phyloP scores from a whole-genome alignment of 2,797 vertebrate genomes.

The Pipistrellus nathusii region DNA sequence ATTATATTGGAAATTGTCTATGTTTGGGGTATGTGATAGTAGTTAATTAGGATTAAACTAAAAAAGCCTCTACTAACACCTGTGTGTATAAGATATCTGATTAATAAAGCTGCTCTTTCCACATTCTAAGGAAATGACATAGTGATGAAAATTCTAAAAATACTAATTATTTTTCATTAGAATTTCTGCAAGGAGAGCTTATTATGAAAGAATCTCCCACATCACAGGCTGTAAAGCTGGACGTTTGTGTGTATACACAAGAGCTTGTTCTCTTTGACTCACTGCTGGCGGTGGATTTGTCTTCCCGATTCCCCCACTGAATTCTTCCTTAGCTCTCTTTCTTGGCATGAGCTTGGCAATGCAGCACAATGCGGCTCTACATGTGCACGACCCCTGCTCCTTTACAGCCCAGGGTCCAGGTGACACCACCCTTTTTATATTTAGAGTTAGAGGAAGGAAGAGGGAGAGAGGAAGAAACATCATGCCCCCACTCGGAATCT shows the following conservation, averaged over 20 bases:
- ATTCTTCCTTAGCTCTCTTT: not conserved
- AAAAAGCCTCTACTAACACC: not conserved
- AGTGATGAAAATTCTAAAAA: not conserved
- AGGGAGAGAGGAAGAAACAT: not conserved
- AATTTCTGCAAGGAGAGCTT: not conserved
- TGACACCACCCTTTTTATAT: not conserved
- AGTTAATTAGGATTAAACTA: not conserved
- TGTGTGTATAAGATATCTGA: not conserved
- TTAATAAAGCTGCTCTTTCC: not conserved
- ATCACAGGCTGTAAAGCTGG: not conserved
- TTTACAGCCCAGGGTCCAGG: not conserved
- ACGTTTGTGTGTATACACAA: not conserved
- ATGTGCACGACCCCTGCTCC: not conserved
- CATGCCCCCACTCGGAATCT: not conserved
- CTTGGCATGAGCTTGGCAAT: not conserved
- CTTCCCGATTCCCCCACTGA: not conserved
- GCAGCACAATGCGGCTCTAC: not conserved
- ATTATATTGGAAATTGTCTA: not conserved
- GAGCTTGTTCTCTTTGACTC: not conserved
- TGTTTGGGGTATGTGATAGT: not conserved
- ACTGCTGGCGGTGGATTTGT: not conserved
- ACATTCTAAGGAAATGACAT: not conserved
- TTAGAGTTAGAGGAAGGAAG: not conserved
- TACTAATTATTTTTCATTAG: not conserved
- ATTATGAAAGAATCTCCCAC: not conserved